Evolutionary conservation across 2,888 invertebrate species (phyloP).

Genomic region (Dendrolimus pini): DNA sequence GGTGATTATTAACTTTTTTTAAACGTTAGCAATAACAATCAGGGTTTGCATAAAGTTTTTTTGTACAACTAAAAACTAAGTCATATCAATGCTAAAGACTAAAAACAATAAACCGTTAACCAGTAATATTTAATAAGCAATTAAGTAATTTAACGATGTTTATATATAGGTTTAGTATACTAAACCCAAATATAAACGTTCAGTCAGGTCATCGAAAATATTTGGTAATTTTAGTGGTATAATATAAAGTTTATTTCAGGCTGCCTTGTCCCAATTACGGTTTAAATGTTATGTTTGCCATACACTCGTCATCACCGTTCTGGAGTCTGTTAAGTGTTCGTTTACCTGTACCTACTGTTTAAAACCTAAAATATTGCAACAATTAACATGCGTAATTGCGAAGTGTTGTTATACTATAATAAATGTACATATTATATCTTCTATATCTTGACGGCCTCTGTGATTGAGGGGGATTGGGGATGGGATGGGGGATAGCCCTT

Average conservation of each 20-base stretch:
- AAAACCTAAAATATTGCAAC: not conserved
- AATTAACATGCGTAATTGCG: not conserved
- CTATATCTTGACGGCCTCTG: no score
- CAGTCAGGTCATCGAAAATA: constrained; percentile 31
- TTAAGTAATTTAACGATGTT: constrained; percentile 10
- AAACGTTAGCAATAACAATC: no score
- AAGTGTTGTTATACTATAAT: no score
- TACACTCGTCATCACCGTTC: constrained; percentile 6
- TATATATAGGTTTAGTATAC: constrained; percentile 7
- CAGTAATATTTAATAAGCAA: constrained; percentile 3
- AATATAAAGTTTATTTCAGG: constrained; percentile 39
- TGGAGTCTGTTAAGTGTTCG: constrained; percentile 10
- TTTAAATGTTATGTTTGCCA: constrained; percentile 19
- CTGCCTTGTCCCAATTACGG: constrained; percentile 42
- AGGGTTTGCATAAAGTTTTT: no score
- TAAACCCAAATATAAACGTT: constrained; percentile 45
- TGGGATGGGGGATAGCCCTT: no score
- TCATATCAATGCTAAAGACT: no score
- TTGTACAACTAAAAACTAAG: no score
- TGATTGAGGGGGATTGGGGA: no score
- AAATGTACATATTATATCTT: no score
- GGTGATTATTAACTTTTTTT: not conserved
- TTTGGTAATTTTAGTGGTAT: constrained; percentile 42
- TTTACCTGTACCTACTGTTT: not conserved
- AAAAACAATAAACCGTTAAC: constrained; percentile 15